phyloP scores from a whole-genome alignment of 1,140 invertebrate genomes.

The Aphidius gifuensis region DNA sequence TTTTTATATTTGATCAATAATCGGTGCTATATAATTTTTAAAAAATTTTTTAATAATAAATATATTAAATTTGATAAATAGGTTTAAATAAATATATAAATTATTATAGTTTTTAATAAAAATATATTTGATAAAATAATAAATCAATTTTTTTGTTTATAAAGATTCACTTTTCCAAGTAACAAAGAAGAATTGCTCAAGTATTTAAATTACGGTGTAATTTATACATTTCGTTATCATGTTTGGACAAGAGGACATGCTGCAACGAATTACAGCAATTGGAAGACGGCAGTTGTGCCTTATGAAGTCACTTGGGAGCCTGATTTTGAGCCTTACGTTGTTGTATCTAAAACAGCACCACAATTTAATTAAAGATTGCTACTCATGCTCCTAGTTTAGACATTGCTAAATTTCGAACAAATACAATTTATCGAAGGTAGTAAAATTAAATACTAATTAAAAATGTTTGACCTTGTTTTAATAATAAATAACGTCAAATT shows the following conservation, averaged over 20 bases:
- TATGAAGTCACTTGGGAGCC: slow-evolving; percentile 86
- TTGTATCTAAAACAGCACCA: slow-evolving; percentile 75
- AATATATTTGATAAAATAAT: not conserved
- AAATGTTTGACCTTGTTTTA: not conserved
- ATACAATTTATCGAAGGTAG: slow-evolving; percentile 77
- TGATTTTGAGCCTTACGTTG: slow-evolving; percentile 91
- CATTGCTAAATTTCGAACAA: slow-evolving; percentile 83
- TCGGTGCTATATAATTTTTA: too few species aligned
- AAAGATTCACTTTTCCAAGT: slow-evolving; percentile 69
- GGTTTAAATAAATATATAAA: not conserved
- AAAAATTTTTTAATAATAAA: too few species aligned
- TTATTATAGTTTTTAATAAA: too few species aligned
- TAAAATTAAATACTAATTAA: slow-evolving; percentile 19
- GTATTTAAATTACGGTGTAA: slow-evolving; percentile 69
- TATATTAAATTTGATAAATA: too few species aligned
- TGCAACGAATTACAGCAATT: slow-evolving; percentile 82
- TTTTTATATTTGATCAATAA: too few species aligned
- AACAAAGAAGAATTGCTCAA: slow-evolving; percentile 77
- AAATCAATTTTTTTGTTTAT: not conserved
- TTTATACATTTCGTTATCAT: slow-evolving; percentile 81
- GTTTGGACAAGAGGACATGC: slow-evolving; percentile 83
- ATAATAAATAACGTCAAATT: too few species aligned
- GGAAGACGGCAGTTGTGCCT: slow-evolving; percentile 74
- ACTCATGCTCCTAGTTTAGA: slow-evolving; percentile 90
- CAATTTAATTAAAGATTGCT: slow-evolving; percentile 85